Conservation (phyloP, 2,113 vertebrate species). For the Anhinga anhinga region DNA sequence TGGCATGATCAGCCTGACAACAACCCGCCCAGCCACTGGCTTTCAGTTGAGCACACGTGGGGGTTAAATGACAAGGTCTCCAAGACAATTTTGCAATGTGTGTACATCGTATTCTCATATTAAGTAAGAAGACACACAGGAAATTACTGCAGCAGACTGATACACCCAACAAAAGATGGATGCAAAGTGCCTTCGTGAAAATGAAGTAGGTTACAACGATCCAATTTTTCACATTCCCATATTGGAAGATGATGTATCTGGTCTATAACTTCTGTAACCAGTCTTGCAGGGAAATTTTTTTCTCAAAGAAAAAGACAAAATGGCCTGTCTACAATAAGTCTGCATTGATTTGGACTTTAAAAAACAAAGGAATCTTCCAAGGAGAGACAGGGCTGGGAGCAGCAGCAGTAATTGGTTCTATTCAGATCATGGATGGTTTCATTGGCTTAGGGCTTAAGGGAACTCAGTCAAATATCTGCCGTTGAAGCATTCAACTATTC, state of each 20-base stretch:
- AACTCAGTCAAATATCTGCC: conserved; percentile 31
- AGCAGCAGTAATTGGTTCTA: conserved; percentile 19
- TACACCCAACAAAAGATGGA: not conserved
- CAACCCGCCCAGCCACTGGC: accelerated
- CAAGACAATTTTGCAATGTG: not conserved
- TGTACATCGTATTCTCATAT: not conserved
- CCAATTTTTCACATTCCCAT: not conserved
- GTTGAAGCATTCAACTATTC: conserved; percentile 35
- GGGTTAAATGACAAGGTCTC: not conserved
- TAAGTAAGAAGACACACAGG: not conserved
- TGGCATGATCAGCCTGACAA: not conserved
- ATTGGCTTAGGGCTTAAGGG: conserved; percentile 33
- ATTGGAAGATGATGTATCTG: not conserved
- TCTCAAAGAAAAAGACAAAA: not conserved
- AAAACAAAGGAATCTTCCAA: conserved; percentile 4
- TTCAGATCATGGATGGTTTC: conserved; percentile 36
- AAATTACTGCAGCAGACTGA: not conserved
- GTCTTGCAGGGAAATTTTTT: not conserved
- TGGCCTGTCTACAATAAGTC: not conserved
- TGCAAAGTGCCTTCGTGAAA: not conserved
- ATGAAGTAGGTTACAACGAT: not conserved
- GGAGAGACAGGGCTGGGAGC: not conserved
- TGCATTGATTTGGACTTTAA: not conserved
- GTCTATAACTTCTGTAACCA: not conserved
- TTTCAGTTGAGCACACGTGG: accelerated